Conservation (phyloP, 2,113 vertebrate species). For the Bathybates hornii region DNA sequence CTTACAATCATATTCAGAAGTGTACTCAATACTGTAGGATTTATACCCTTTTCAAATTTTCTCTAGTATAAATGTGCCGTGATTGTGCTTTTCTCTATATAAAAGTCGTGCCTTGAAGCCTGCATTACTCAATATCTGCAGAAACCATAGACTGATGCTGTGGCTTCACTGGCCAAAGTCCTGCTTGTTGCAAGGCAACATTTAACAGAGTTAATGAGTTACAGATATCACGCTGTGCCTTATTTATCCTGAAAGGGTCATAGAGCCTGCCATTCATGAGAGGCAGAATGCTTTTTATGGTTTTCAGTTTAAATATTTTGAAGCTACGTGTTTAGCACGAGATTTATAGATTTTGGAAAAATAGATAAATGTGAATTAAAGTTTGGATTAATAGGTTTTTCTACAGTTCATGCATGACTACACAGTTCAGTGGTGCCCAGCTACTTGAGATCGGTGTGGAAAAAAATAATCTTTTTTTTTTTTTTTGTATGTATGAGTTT, state of each 20-base stretch:
- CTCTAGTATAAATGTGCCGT: neutral
- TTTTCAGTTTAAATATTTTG: neutral
- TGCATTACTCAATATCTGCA: neutral
- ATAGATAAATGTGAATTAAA: neutral
- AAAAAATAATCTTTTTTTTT: rapidly evolving
- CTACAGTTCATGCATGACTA: neutral
- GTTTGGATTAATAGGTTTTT: neutral
- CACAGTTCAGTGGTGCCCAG: neutral
- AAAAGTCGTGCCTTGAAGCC: neutral
- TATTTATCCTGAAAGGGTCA: constrained; percentile 4
- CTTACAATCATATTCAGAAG: constrained; percentile 21
- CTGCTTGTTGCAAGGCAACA: neutral
- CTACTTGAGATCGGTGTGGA: neutral
- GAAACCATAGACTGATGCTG: neutral
- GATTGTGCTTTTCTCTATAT: neutral
- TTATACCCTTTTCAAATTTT: neutral
- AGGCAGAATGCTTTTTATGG: neutral
- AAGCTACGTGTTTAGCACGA: neutral
- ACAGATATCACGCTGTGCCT: constrained; percentile 15
- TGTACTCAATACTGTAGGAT: neutral
- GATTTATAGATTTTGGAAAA: neutral
- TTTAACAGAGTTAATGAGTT: constrained; percentile 65
- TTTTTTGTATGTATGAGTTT: neutral
- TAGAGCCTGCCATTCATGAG: neutral
- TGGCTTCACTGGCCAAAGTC: constrained; percentile 55